phyloP scores from a whole-genome alignment of 2,888 invertebrate genomes.

The Lepidochrysops patricia region DNA sequence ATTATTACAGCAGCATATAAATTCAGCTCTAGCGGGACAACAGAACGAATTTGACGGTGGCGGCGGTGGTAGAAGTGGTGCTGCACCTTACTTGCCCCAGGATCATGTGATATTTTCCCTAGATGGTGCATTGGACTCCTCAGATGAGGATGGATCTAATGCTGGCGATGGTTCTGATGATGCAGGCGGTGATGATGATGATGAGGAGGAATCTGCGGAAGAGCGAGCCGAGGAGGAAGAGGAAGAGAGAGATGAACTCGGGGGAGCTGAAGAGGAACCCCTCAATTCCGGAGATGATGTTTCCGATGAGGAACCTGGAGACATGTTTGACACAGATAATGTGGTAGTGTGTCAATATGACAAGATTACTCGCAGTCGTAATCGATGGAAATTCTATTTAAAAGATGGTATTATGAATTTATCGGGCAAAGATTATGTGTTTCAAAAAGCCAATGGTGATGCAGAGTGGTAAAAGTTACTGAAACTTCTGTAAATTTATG shows the following conservation, averaged over 20 bases:
- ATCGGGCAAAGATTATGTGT: constrained; percentile 97
- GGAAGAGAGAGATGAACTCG: constrained; percentile 81
- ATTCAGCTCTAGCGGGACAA: constrained; percentile 79
- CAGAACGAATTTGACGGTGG: constrained; percentile 66
- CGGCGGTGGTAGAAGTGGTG: constrained; percentile 61
- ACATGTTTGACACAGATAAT: constrained; percentile 98
- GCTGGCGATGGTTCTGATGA: constrained; percentile 76
- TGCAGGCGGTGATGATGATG: constrained; percentile 80
- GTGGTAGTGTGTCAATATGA: constrained; percentile 99
- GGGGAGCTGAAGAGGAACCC: constrained; percentile 85
- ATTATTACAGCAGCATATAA: constrained; percentile 91
- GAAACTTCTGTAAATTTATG: constrained; percentile 32
- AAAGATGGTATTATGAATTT: constrained; percentile 99
- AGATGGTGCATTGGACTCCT: constrained; percentile 80
- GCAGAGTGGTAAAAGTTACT: constrained; percentile 90
- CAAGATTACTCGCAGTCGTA: constrained; percentile 98
- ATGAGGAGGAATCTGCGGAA: constrained; percentile 85
- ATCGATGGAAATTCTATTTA: constrained; percentile 99
- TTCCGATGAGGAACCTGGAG: constrained; percentile 94
- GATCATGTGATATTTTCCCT: constrained; percentile 42
- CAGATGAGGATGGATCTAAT: constrained; percentile 83
- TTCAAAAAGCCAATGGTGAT: constrained; percentile 98
- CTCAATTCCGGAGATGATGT: constrained; percentile 98
- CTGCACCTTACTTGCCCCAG: constrained; percentile 34
- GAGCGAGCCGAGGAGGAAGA: constrained; percentile 78